Conservation (phyloP, 2,113 vertebrate genomes). For the Cyphomyrus plagiostoma region DNA sequence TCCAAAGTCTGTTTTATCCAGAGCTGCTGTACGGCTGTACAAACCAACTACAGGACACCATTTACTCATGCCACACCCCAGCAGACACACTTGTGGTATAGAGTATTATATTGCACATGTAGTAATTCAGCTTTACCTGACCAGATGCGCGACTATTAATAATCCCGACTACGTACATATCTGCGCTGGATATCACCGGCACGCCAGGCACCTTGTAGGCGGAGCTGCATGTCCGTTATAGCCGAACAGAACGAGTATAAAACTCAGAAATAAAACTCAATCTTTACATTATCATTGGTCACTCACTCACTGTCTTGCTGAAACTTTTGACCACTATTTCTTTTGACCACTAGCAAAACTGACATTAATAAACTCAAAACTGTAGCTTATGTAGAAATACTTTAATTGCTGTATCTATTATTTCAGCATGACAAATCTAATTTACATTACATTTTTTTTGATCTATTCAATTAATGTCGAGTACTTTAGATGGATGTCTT, state of each 20-base stretch:
- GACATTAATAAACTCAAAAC: background rate
- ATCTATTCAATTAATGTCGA: background rate
- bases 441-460: background rate
- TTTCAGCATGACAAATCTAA: background rate
- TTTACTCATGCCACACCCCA: no score
- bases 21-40: no score
- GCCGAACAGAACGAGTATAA: background rate
- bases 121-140: no score
- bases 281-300: background rate
- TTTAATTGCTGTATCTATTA: background rate
- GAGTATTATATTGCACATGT: no score
- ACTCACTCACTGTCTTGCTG: background rate
- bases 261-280: background rate
- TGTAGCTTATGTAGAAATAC: background rate
- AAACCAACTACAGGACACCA: no score
- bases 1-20: no score
- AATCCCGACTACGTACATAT: no score
- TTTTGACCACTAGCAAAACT: background rate
- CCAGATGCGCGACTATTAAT: no score
- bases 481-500: background rate
- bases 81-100: no score
- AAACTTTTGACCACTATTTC: background rate
- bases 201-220: no score
- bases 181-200: no score
- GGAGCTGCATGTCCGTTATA: no score